These are phyloP conservation scores for Ephestia elutella DNA, from an alignment of 1,140 invertebrate genomes.

Conservation along the genomic window DNA sequence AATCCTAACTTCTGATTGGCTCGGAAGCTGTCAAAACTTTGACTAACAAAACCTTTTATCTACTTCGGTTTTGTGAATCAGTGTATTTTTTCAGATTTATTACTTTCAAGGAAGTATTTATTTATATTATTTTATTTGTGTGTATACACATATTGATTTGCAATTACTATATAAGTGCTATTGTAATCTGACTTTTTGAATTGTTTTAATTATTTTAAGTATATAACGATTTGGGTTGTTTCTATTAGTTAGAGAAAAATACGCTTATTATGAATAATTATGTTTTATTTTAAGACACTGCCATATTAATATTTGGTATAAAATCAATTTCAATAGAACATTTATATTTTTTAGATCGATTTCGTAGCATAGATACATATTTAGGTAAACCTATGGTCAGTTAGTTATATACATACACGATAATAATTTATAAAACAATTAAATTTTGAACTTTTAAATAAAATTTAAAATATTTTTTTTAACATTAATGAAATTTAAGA, in stretches of 20 bases:
- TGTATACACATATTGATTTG: neutral
- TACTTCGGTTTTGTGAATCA: too few relatives aligned
- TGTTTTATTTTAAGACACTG: slow-evolving; percentile 43
- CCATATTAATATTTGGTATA: slow-evolving; percentile 34
- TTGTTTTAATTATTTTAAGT: neutral
- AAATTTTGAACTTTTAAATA: slow-evolving; percentile 21
- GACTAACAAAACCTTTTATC: too few relatives aligned
- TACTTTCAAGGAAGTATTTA: too few relatives aligned
- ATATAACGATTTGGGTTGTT: slow-evolving; percentile 4
- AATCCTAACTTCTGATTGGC: too few relatives aligned
- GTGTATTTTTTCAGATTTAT: too few relatives aligned
- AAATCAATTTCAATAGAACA: slow-evolving; percentile 7
- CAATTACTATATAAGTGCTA: too few relatives aligned
- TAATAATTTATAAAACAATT: slow-evolving; percentile 19
- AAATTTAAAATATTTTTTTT: slow-evolving; percentile 25
- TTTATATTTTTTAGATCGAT: slow-evolving; percentile 15
- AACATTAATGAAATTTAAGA: slow-evolving; percentile 34
- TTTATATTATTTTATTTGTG: too few relatives aligned
- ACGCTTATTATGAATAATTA: slow-evolving; percentile 52
- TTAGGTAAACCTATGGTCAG: slow-evolving; percentile 16
- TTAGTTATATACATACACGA: slow-evolving; percentile 12
- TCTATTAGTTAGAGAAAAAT: slow-evolving; percentile 29
- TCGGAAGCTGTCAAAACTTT: too few relatives aligned
- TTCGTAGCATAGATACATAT: slow-evolving; percentile 19
- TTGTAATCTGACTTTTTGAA: too few relatives aligned